Base-by-base conservation (phyloP, 2,888 invertebrate genomes). In the Priocnemis perturbator region DNA sequence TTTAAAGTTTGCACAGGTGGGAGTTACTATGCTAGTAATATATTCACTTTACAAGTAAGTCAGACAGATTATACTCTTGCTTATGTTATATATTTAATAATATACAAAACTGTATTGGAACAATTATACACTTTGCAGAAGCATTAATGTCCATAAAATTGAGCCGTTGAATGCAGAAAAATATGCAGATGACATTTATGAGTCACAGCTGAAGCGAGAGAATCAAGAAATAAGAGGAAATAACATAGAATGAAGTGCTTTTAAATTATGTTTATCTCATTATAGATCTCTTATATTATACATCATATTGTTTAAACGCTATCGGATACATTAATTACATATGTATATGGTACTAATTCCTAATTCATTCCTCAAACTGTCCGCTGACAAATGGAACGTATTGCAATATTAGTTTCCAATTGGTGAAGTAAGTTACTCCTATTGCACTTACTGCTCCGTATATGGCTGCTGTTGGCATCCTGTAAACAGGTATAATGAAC, bases 301-400 rank as follows among this genome's bases (percentile, higher is more conserved):
- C 3, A 23, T 23, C 21, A 2, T 47, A 26, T 23, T 62, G 61
- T 56, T 45, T 56, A 44, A 11, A 3, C 60, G 19, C 20, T 23
- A 50, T 55, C 56, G 17, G 47, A 64, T 53, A 26, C 17, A 60
- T 47, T 50, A 50, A 59, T 56, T 23, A 45, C 9, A 64, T 52
- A 17, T 57, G 9, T 63, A 56, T 65, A 20, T 64, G 47, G 60
- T 63, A 68, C 37, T 45, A 64, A 30, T 17, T 20, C 48, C 44
- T 30, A 9, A 11, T 7, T 52, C 69, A 67, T 37, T 91, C 90
- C 48, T 91, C 89, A 87, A 93, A 96, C 89, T 96, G 95, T 73
- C 93, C 92, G 79, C 92, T 91, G 89, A 96, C 96, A 89, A 92
- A 94, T 21, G 96, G 96, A 74, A 96, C 89, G 87, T 93, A 93